Evolutionary conservation across 2,113 vertebrate species (phyloP).

Genomic region (Mesembrinibis cayennensis): DNA sequence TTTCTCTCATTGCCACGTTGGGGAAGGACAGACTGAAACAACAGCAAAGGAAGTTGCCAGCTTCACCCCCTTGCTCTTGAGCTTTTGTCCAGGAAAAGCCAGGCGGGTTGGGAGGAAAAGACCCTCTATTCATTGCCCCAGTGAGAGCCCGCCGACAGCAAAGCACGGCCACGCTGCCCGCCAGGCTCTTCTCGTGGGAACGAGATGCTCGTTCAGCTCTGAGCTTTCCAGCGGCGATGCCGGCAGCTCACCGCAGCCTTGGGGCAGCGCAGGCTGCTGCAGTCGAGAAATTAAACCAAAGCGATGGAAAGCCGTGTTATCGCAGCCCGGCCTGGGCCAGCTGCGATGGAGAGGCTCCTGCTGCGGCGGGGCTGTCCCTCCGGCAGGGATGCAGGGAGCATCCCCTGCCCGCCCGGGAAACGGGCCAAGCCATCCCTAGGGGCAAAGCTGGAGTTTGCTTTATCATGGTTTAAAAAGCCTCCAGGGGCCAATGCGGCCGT

Average conservation of each 20-base stretch:
- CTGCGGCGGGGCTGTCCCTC: neutral
- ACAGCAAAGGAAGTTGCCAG: neutral
- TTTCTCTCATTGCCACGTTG: neutral
- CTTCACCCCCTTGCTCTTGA: neutral
- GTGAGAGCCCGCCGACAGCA: neutral
- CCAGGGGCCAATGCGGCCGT: neutral
- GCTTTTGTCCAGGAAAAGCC: neutral
- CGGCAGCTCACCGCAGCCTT: neutral
- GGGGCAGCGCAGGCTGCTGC: neutral
- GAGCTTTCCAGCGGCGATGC: rapidly evolving
- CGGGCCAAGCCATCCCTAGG: neutral
- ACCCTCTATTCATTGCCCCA: neutral
- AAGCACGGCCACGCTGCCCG: neutral
- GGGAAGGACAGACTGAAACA: neutral
- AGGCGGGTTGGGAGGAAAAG: neutral
- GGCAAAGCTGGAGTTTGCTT: neutral
- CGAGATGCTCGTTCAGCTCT: neutral
- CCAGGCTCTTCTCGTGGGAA: neutral
- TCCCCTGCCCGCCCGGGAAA: neutral
- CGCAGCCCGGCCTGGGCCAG: neutral
- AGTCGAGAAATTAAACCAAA: neutral
- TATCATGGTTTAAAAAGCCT: neutral
- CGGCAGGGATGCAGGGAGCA: neutral
- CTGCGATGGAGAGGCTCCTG: neutral
- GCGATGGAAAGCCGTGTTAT: neutral